Evolutionary conservation across 2,113 vertebrate species (phyloP), one percentile per base, ranked within the genome.

Genomic region (Brachirus orientalis): DNA sequence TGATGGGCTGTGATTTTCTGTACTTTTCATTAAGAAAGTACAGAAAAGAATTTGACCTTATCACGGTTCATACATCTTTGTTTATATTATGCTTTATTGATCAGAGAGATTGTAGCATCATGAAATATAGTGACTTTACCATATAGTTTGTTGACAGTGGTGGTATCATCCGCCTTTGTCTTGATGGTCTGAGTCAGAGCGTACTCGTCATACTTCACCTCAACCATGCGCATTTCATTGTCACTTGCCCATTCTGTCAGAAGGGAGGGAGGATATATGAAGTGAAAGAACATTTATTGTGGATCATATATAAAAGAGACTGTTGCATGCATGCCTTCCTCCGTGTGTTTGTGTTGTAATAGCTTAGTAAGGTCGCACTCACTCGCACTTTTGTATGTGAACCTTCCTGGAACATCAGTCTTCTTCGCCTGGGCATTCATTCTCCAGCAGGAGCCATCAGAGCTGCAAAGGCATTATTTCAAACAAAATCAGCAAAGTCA

Each of bases 81-180:
- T 4, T 28, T 28, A 28, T 4, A 28, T 28, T 28, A 6, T 28
- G 0, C 28, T 28, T 28, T 28, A 43, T 8, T 13, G n/a, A 16
- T 0, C 7, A 7, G 13, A 16, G 10, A 48, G 22, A 16, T 7
- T 14, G 13, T 28, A 5, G 17, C 36, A 20, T 46, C 3, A 5
- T 3, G 22, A 13, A 2, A 43, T n/a, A n/a, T n/a, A 50, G 14
- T 10, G 0, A 35, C 9, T 87, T 0, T 89, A 98, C 97, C 92
- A 0, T 96, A 97, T 13, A 98, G 93, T 64, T 93, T 94, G 78
- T 86, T 89, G 88, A 96, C 93, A 43, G 86, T 88, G 38, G 81
- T 91, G 19, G 69, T 37, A 3, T 54, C 41, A 0, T 53, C 72
- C 0, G 16, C 66, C 12, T 79, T 90, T 28, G 52, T 85, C 68